Percentiles rank a stretch among this genome's conserved stretches.
phyloP scores from a whole-genome alignment of 2,888 invertebrate species.

The Lottia gigantea region DNA sequence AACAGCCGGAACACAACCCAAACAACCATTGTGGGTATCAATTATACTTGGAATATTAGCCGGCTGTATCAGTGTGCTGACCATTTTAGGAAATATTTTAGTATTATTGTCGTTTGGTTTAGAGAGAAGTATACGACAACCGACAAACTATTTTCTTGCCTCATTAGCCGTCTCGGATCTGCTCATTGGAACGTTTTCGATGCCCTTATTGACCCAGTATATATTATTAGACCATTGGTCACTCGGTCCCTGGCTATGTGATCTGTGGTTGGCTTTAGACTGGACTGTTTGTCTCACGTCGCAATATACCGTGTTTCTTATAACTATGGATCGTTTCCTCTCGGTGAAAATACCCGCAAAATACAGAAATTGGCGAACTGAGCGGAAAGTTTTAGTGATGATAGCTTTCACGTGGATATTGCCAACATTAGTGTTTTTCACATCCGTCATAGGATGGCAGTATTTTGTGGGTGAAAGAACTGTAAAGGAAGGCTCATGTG shows the following conservation, averaged over 20 bases:
- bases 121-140: slow-evolving; percentile 89
- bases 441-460: slow-evolving; percentile 99
- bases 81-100: slow-evolving; percentile 94
- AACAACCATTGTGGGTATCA: slow-evolving; percentile 88
- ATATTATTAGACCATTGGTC: slow-evolving; percentile 97
- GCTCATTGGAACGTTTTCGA: slow-evolving; percentile 96
- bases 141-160: slow-evolving; percentile 99
- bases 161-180: slow-evolving; percentile 97
- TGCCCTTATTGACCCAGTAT: slow-evolving; percentile 99
- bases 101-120: slow-evolving; percentile 95
- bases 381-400: slow-evolving; percentile 90
- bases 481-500: slow-evolving; percentile 87
- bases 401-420: slow-evolving; percentile 97
- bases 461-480: slow-evolving; percentile 95
- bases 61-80: slow-evolving; percentile 88
- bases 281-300: slow-evolving; percentile 99
- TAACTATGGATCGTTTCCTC: slow-evolving; percentile 98
- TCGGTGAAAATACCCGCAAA: slow-evolving; percentile 98
- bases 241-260: slow-evolving; percentile 93
- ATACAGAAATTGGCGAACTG: slow-evolving; percentile 96
- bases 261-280: slow-evolving; percentile 98
- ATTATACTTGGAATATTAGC: slow-evolving; percentile 88
- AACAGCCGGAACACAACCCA: slow-evolving; percentile 2
- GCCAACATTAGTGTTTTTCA: slow-evolving; percentile 94
- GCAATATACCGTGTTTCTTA: slow-evolving; percentile 97